Evolutionary conservation across 2,797 vertebrate genomes (phyloP), one percentile per base, ranked within the genome.

Genomic region (Lates japonicus): DNA sequence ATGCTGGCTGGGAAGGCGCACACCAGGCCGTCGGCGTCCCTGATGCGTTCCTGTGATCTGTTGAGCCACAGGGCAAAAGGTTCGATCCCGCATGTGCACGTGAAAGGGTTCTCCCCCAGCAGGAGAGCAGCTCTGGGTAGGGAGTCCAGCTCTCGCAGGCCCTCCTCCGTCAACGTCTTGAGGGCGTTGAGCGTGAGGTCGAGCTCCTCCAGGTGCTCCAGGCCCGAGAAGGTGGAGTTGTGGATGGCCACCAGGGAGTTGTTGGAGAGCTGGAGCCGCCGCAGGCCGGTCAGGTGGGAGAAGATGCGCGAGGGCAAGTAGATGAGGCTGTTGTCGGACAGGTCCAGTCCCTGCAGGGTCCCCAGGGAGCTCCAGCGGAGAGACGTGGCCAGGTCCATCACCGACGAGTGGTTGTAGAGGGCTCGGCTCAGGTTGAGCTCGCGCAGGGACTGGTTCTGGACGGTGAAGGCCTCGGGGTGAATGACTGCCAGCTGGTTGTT

Each of bases 351-450:
- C 33, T 37, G 90, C 64, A 96, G 90, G 52, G 31, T 64, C 5
- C 67, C 81, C 74, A 96, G 80, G 61, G 90, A 88, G 82, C 94
- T 94, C 88, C 87, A 90, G 78, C 90, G 86, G 2, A 96, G 89
- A 6, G 94, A 88, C 0, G 79, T 84, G 54, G 93, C 91, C 90
- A 96, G 46, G 82, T 94, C 93, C 7, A 48, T 84, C 76, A 95
- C 74, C 0, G 91, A 80, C 0, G 95, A 93, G 87, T 93, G 93
- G 91, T 95, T 96, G 90, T 94, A 94, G 55, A 96, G 92, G 0
- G 95, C 93, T 4, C 92, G 87, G 86, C 95, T 96, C 64, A 96
- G 95, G 90, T 96, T 96, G 74, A 97, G 93, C 78, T 96, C 95
- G 19, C 82, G 88, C 74, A 97, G 92, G 5, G 93, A 87, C 85